A percentile compares a stretch with the other conserved stretches of the same genome.
Conservation (phyloP, 2,113 vertebrate species). For the Callithrix jacchus region DNA sequence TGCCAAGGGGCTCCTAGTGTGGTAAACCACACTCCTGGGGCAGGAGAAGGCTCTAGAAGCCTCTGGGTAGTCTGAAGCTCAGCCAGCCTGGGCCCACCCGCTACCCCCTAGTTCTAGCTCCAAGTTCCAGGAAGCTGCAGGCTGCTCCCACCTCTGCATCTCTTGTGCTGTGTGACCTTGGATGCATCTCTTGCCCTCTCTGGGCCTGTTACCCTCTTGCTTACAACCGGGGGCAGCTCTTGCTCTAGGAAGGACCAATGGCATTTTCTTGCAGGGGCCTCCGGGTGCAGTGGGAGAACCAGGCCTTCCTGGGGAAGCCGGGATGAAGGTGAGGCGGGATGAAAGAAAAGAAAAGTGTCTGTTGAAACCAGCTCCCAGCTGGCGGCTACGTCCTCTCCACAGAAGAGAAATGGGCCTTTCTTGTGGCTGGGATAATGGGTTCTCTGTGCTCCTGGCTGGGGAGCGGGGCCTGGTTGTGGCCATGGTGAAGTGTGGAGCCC, state of each 20-base stretch:
- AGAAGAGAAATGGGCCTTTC: conserved; percentile 36
- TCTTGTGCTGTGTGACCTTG: conserved; percentile 32
- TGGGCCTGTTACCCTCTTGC: background rate
- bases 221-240: background rate
- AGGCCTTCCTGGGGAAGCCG: conserved; percentile 91
- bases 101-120: background rate
- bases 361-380: conserved; percentile 8
- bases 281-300: conserved; percentile 89
- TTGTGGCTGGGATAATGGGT: conserved; percentile 56
- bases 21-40: conserved; percentile 76
- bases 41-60: conserved; percentile 56
- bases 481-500: background rate
- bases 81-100: background rate
- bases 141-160: background rate
- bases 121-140: background rate
- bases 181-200: background rate
- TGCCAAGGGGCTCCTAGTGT: conserved; percentile 74
- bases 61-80: conserved; percentile 41
- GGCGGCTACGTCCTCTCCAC: background rate
- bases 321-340: conserved; percentile 90
- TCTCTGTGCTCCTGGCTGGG: conserved; percentile 46
- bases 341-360: conserved; percentile 30
- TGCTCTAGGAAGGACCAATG: conserved; percentile 45
- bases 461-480: background rate
- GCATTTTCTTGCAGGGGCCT: conserved; percentile 86